These are phyloP conservation scores for Hirtodrosophila duncani DNA, from an alignment of 2,888 invertebrate genomes.

Conservation along the genomic window DNA sequence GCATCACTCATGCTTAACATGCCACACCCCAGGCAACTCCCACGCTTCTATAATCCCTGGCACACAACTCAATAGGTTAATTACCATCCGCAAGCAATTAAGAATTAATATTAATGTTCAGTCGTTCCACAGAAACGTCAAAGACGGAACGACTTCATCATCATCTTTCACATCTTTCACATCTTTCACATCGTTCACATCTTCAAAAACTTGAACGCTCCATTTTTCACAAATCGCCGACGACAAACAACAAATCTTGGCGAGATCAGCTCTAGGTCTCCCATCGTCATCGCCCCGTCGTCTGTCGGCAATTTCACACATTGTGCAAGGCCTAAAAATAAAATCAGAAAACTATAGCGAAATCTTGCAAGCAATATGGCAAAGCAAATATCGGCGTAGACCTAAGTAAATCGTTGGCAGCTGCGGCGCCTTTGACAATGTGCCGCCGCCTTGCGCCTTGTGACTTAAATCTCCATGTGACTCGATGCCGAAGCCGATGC, in stretches of 20 bases:
- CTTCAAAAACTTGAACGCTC: slow-evolving; percentile 11
- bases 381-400: slow-evolving; percentile 39
- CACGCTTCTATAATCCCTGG: too few species aligned
- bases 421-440: slow-evolving; percentile 62
- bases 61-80: slow-evolving; percentile 40
- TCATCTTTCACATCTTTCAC: slow-evolving; percentile 6
- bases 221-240: slow-evolving; percentile 27
- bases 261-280: slow-evolving; percentile 17
- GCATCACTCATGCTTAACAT: too few species aligned
- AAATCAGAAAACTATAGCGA: slow-evolving; percentile 6
- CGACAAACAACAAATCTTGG: slow-evolving; percentile 14
- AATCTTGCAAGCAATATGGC: slow-evolving; percentile 9
- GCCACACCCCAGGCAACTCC: too few species aligned
- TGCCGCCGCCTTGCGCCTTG: slow-evolving; percentile 45
- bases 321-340: slow-evolving; percentile 47
- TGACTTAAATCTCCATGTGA: slow-evolving; percentile 31
- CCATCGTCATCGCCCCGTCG: slow-evolving; percentile 25
- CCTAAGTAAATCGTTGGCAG: slow-evolving; percentile 57
- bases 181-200: slow-evolving; percentile 11
- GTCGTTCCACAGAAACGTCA: slow-evolving; percentile 30
- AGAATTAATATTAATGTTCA: slow-evolving; percentile 37
- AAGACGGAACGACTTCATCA: slow-evolving; percentile 21
- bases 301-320: slow-evolving; percentile 61
- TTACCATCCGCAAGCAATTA: slow-evolving; percentile 32
- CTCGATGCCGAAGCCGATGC: slow-evolving; percentile 1